Evolutionary conservation across 37 sponge, comb jelly and placozoan genomes (phyloP), one percentile per base, ranked within the genome.

Genomic region (Chondrilla cf. caribensis): DNA sequence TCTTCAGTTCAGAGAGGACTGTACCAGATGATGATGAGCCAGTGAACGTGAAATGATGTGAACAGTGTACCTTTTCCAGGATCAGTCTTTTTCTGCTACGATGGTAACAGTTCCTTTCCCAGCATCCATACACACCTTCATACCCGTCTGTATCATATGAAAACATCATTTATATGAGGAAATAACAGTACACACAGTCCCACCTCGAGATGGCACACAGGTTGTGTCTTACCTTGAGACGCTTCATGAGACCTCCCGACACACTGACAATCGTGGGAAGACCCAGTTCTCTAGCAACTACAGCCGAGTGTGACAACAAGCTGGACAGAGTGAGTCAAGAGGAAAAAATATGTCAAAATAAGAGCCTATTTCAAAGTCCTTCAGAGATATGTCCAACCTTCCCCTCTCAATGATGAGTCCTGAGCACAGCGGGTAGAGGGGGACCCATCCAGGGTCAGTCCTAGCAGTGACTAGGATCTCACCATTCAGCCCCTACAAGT

Each of bases 401-500:
- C 95, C 95, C 58, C 95, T 85, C 81, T 94, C 95, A 37, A 90
- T 90, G 66, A 88, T 81, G 44, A 94, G 87, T 9, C 95, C 95
- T 28, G 91, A 87, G 81, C 95, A 94, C 58, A 94, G 60, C 25
- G 95, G 95, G 58, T 90, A 94, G 40, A 94, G 91, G 0, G 95
- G 95, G 3, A 94, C 95, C 95, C 95, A 94, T 40, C 95, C 95
- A 0, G 95, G 95, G 54, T 94, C 95, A 26, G 95, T 94, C 11
- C 91, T 77, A 28, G 95, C 95, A 24, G 95, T 94, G 44, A 94
- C 86, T 14, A 94, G 78, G 51, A 94, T 94, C 89, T 94, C 95
- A 14, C 89, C 89, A 62, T 88, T 43, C 54, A 94, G 65, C 44
- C 87, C 86, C 89, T 89, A 81, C 4, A 58, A 1, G 35, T 35